These are phyloP conservation scores for Pheucticus melanocephalus DNA, from an alignment of 2,113 vertebrate species.

Conservation along the genomic window DNA sequence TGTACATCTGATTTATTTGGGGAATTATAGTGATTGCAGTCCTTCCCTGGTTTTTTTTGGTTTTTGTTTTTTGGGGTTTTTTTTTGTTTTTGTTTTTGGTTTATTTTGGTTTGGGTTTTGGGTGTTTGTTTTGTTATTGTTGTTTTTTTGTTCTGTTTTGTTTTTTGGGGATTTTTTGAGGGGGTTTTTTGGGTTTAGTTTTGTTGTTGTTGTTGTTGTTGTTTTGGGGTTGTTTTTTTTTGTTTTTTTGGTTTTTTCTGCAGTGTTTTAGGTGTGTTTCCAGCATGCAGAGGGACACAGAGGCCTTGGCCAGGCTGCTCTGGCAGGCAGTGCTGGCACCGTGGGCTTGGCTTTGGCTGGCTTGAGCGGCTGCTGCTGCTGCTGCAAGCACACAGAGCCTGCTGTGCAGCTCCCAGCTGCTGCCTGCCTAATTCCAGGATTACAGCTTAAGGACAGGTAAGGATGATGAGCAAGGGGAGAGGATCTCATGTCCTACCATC, in stretches of 20 bases:
- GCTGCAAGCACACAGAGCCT: background rate
- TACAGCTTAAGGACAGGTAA: slow-evolving; percentile 40
- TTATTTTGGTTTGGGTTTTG: too few species aligned
- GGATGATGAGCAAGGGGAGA: slow-evolving; percentile 31
- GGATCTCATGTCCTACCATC: slow-evolving; percentile 40
- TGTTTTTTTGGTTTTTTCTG: background rate
- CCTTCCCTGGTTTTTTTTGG: background rate
- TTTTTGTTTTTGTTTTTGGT: too few species aligned
- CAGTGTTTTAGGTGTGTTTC: background rate
- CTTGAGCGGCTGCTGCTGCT: background rate
- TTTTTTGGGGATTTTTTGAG: too few species aligned
- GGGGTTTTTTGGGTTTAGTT: too few species aligned
- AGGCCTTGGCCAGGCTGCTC: background rate
- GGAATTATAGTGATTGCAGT: background rate
- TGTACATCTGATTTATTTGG: background rate
- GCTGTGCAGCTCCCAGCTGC: background rate
- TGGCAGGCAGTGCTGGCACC: background rate
- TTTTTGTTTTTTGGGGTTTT: too few species aligned
- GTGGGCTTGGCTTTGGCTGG: rapidly evolving
- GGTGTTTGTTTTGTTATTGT: too few species aligned
- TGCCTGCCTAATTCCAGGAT: slow-evolving; percentile 50
- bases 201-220: too few species aligned
- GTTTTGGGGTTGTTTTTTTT: too few species aligned
- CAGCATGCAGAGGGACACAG: background rate
- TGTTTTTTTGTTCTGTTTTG: too few species aligned